Evolutionary conservation across 2,888 invertebrate species (phyloP).

Genomic region (Chydorus sphaericus): DNA sequence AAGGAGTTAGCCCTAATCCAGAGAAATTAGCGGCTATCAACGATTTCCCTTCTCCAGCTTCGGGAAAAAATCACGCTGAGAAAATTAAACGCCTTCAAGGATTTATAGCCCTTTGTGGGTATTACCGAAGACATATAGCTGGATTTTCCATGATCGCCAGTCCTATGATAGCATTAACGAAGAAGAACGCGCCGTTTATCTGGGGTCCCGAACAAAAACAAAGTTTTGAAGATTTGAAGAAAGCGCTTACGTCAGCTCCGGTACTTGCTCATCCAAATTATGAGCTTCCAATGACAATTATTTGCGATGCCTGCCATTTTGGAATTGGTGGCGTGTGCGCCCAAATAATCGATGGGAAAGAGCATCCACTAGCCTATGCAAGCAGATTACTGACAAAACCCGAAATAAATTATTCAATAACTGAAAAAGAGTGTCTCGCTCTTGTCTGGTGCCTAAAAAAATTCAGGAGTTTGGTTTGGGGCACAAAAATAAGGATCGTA

Average conservation of each 20-base stretch:
- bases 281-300: not conserved
- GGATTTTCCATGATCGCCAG: not conserved
- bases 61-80: not conserved
- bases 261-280: not conserved
- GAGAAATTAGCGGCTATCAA: not conserved
- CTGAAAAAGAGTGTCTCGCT: slow-evolving; percentile 16
- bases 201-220: not conserved
- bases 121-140: not conserved
- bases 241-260: not conserved
- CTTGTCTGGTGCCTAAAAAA: slow-evolving; percentile 13
- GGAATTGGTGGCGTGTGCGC: not conserved
- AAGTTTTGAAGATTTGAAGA: not conserved
- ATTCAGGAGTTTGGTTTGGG: slow-evolving; percentile 13
- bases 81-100: not conserved
- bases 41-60: not conserved
- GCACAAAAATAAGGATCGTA: not conserved
- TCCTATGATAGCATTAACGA: not conserved
- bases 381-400: slow-evolving; percentile 3
- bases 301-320: not conserved
- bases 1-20: not conserved
- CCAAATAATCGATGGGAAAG: not conserved
- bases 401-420: slow-evolving; percentile 5
- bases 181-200: not conserved
- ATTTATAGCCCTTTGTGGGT: not conserved
- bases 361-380: slow-evolving; percentile 3